These are phyloP conservation scores for Oncorhynchus masou DNA, from an alignment of 2,113 vertebrate species.

Conservation along the genomic window DNA sequence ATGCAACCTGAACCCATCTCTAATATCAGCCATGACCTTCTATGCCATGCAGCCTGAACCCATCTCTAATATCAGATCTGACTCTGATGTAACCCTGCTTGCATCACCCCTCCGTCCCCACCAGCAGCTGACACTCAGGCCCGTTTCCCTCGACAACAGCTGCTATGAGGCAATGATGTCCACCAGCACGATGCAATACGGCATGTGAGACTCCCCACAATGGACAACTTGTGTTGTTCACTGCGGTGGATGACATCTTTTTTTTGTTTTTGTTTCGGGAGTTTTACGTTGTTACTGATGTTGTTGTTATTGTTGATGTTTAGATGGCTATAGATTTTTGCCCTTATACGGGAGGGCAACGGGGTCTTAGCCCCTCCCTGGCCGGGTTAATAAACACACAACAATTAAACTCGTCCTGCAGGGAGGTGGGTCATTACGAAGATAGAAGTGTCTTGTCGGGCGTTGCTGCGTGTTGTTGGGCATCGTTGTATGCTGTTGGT, in stretches of 20 bases:
- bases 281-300: conserved; percentile 46
- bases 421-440: conserved; percentile 60
- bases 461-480: not conserved
- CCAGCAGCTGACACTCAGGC: conserved; percentile 27
- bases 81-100: conserved; percentile 63
- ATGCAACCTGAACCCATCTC: no score
- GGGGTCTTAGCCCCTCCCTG: conserved; percentile 40
- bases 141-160: conserved; percentile 71
- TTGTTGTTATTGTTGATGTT: conserved; percentile 12
- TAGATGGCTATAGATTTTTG: conserved; percentile 32
- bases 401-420: conserved; percentile 25
- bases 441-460: not conserved
- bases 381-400: conserved; percentile 34
- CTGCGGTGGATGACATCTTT: conserved; percentile 66
- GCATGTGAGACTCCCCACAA: conserved; percentile 64
- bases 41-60: no score
- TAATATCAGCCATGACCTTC: no score
- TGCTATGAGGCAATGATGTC: conserved; percentile 75
- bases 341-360: not conserved
- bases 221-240: conserved; percentile 51
- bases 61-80: no score
- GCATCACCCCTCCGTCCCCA: conserved; percentile 59
- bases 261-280: conserved; percentile 57
- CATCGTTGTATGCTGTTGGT: no score
- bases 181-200: conserved; percentile 61